Evolutionary conservation across 2,888 invertebrate genomes (phyloP).

Genomic region (Molanna angustata): DNA sequence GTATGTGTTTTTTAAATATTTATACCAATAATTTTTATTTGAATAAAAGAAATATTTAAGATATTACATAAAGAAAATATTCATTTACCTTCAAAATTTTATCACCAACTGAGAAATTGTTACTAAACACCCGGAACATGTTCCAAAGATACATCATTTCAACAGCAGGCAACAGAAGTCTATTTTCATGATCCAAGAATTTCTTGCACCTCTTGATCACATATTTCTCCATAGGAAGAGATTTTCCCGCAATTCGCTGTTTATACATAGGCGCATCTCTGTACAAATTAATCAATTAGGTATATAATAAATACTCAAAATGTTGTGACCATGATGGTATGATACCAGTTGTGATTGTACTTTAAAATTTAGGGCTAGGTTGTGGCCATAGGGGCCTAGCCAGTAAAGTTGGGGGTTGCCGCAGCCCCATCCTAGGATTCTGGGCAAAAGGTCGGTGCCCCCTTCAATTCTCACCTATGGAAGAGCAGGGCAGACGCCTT

Average conservation of each 20-base stretch:
- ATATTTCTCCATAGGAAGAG: constrained; percentile 96
- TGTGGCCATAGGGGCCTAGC: too few species aligned
- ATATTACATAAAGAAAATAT: not conserved
- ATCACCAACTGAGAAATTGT: constrained; percentile 62
- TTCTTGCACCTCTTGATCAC: constrained; percentile 81
- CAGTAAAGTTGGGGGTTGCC: too few species aligned
- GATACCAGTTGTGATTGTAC: too few species aligned
- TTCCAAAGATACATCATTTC: constrained; percentile 94
- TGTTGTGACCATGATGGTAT: too few species aligned
- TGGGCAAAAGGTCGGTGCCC: too few species aligned
- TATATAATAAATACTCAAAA: not conserved
- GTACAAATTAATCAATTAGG: constrained; percentile 33
- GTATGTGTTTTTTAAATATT: too few species aligned
- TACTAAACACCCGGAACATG: constrained; percentile 77
- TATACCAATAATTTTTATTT: not conserved
- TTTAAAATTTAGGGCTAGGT: too few species aligned
- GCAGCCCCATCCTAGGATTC: too few species aligned
- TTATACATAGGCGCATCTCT: constrained; percentile 80
- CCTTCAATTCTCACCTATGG: too few species aligned
- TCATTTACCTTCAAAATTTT: constrained; percentile 59
- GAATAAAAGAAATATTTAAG: not conserved
- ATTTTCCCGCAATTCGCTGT: constrained; percentile 93
- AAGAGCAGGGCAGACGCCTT: too few species aligned
- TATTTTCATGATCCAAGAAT: constrained; percentile 70
- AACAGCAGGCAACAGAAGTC: constrained; percentile 75